A percentile compares a stretch with the other conserved stretches of the same genome.
These are phyloP conservation scores for Margarornis squamiger DNA, from an alignment of 2,797 vertebrate genomes.

Conservation along the genomic window DNA sequence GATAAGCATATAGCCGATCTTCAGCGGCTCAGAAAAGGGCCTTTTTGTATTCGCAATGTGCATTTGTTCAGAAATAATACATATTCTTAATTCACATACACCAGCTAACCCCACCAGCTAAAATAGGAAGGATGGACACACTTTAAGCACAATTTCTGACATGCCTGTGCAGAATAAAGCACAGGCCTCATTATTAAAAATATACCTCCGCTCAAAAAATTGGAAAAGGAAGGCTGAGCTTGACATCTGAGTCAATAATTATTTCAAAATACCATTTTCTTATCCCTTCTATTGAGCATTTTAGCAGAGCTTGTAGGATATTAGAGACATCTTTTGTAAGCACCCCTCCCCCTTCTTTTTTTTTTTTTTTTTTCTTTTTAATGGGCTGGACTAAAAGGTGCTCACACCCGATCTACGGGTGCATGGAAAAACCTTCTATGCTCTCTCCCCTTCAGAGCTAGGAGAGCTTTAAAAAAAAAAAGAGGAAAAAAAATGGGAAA, in stretches of 20 bases:
- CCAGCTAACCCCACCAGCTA: not conserved
- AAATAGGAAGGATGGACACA: not conserved
- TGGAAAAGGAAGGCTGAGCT: not conserved
- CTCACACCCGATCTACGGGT: slow-evolving; percentile 19
- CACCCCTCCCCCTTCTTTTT: not conserved
- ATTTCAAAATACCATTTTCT: not conserved
- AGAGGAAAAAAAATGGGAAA: not conserved
- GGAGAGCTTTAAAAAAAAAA: not conserved
- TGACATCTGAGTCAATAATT: not conserved
- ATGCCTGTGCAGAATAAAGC: not conserved
- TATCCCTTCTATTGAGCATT: not conserved
- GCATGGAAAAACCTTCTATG: not conserved
- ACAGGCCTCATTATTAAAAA: slow-evolving; percentile 6
- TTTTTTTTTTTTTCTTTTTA: not conserved
- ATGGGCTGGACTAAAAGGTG: slow-evolving; percentile 4
- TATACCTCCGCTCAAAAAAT: not conserved
- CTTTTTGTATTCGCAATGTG: not conserved
- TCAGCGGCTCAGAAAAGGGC: not conserved
- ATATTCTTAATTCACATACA: not conserved
- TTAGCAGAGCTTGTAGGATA: not conserved
- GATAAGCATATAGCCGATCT: not conserved
- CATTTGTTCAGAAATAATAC: not conserved
- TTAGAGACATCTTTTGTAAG: slow-evolving; percentile 8
- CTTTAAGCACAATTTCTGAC: not conserved
- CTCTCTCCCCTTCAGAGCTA: not conserved